phyloP scores from a whole-genome alignment of 2,797 vertebrate species.

The Diglossa cyanea region DNA sequence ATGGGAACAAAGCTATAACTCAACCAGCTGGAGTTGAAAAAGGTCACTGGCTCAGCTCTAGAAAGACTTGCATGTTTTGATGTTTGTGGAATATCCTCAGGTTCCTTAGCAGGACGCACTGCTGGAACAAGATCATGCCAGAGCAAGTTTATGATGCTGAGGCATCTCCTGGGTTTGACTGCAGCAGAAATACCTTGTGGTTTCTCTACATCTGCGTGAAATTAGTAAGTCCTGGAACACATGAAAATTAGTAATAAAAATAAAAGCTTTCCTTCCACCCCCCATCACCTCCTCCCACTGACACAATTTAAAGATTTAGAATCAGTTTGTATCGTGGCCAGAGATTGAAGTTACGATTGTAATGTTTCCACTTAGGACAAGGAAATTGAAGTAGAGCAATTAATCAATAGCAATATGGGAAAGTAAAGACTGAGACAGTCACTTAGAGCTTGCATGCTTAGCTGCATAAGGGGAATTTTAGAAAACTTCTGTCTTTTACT shows the following conservation, averaged over 20 bases:
- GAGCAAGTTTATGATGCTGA: conserved; percentile 14
- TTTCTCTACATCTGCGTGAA: conserved; percentile 29
- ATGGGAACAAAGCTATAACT: not conserved
- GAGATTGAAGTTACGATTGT: conserved; percentile 15
- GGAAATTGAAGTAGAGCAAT: conserved; percentile 52
- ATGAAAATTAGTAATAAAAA: conserved; percentile 56
- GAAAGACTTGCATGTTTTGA: not conserved
- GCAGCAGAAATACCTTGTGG: conserved; percentile 42
- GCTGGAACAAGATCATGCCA: not conserved
- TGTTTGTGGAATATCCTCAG: conserved; percentile 16
- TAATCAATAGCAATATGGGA: conserved; percentile 51
- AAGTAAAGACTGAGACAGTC: conserved; percentile 23
- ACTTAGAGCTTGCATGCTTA: conserved; percentile 16
- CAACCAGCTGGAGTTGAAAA: not conserved
- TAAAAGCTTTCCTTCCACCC: conserved; percentile 40
- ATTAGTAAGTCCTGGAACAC: conserved; percentile 39
- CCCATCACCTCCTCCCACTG: conserved; percentile 33
- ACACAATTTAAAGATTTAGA: conserved; percentile 25
- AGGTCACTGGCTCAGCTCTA: conserved; percentile 2
- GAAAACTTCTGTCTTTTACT: conserved; percentile 39
- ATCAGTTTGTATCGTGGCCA: conserved; percentile 4
- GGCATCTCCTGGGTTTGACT: not conserved
- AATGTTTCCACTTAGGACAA: conserved; percentile 46
- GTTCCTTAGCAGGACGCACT: not conserved
- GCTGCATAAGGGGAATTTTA: conserved; percentile 7